Conservation (phyloP, 2,113 vertebrate species). For the Porphyrio hochstetteri region DNA sequence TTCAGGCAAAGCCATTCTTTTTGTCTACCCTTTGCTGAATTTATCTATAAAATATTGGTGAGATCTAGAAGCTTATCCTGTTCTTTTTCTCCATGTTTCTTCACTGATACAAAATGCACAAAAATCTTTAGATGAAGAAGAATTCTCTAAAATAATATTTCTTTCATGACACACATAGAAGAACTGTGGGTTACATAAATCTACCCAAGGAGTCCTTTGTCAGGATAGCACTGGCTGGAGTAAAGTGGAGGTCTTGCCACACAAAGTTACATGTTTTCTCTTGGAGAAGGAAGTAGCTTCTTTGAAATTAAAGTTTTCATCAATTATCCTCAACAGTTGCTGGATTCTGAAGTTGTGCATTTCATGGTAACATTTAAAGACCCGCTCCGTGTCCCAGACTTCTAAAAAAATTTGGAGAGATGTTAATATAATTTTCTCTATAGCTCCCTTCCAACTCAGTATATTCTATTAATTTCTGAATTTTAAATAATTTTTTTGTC, state of each 20-base stretch:
- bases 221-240: background rate
- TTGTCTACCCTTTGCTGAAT: background rate
- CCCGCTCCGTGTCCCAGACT: too few species aligned
- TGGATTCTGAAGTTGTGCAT: background rate
- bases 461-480: too few species aligned
- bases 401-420: background rate
- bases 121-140: background rate
- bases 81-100: background rate
- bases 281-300: background rate
- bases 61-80: accelerated
- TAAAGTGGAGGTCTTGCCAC: background rate
- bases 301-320: background rate
- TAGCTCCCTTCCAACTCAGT: too few species aligned
- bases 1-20: background rate
- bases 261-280: background rate
- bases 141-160: background rate
- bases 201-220: background rate
- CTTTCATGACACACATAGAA: background rate
- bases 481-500: background rate
- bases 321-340: background rate
- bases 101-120: background rate
- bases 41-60: background rate
- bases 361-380: background rate
- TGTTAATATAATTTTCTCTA: too few species aligned
- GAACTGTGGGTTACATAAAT: background rate